phyloP scores from a whole-genome alignment of 1,140 invertebrate genomes.

The Monochamus saltuarius region DNA sequence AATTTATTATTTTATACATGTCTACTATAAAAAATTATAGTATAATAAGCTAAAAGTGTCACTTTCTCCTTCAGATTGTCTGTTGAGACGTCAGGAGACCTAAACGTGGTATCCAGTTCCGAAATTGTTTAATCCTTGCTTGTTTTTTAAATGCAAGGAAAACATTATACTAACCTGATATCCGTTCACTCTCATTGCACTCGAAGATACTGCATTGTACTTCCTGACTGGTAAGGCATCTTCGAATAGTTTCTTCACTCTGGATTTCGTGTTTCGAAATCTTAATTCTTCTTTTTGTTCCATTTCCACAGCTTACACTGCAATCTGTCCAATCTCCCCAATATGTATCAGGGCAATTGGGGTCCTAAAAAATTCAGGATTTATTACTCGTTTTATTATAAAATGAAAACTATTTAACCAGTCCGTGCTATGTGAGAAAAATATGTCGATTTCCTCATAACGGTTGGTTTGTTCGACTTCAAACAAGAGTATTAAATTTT shows the following conservation, averaged over 20 bases:
- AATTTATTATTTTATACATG: too few relatives aligned
- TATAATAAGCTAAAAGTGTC: too few relatives aligned
- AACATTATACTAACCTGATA: neutral
- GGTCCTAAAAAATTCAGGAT: neutral
- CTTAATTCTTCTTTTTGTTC: slow-evolving; percentile 65
- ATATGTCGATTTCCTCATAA: too few relatives aligned
- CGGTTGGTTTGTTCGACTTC: too few relatives aligned
- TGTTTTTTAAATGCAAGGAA: slow-evolving; percentile 2
- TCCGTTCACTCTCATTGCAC: slow-evolving; percentile 48
- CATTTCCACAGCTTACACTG: slow-evolving; percentile 73
- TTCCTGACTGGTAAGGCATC: slow-evolving; percentile 40
- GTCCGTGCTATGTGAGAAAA: too few relatives aligned
- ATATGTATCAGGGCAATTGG: slow-evolving; percentile 36
- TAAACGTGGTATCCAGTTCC: too few relatives aligned
- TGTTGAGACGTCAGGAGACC: too few relatives aligned
- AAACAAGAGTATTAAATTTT: too few relatives aligned
- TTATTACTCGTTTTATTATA: neutral
- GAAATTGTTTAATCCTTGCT: neutral
- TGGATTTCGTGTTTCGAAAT: slow-evolving; percentile 8
- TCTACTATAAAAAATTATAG: too few relatives aligned
- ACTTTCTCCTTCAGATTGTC: too few relatives aligned
- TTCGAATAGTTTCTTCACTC: too few relatives aligned
- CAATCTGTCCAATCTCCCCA: slow-evolving; percentile 81
- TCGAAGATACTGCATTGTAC: slow-evolving; percentile 42
- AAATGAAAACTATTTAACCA: neutral